Conservation (phyloP, 2,797 vertebrate genomes). For the Syngnathus rostellatus region DNA sequence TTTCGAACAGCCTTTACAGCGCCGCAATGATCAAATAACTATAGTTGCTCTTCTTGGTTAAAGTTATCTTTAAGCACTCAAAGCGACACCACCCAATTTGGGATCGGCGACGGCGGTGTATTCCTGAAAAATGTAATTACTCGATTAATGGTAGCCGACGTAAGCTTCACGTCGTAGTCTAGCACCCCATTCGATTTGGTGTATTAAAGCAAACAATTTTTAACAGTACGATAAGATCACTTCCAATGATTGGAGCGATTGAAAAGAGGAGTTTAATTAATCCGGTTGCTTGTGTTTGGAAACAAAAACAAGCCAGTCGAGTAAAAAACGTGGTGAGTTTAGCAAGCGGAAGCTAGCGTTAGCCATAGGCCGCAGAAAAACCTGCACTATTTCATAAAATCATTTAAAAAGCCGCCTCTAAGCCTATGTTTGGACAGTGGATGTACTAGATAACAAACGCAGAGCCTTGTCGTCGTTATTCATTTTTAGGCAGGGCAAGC, state of each 20-base stretch:
- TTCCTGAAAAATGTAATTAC: neutral
- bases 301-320: neutral
- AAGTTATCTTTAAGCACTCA: neutral
- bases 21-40: no score
- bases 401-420: neutral
- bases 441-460: neutral
- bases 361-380: neutral
- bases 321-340: conserved; percentile 32
- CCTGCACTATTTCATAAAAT: no score
- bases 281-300: neutral
- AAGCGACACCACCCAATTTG: neutral
- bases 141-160: neutral
- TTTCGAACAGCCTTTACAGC: neutral
- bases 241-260: neutral
- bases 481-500: neutral
- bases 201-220: neutral
- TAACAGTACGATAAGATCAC: neutral
- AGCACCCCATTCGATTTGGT: neutral
- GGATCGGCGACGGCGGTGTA: neutral
- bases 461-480: neutral
- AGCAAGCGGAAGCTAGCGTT: conserved; percentile 1
- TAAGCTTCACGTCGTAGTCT: neutral
- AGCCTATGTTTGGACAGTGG: neutral
- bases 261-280: neutral
- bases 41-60: neutral